Evolutionary conservation across 2,113 vertebrate genomes (phyloP).

Genomic region (Piaya cayana): DNA sequence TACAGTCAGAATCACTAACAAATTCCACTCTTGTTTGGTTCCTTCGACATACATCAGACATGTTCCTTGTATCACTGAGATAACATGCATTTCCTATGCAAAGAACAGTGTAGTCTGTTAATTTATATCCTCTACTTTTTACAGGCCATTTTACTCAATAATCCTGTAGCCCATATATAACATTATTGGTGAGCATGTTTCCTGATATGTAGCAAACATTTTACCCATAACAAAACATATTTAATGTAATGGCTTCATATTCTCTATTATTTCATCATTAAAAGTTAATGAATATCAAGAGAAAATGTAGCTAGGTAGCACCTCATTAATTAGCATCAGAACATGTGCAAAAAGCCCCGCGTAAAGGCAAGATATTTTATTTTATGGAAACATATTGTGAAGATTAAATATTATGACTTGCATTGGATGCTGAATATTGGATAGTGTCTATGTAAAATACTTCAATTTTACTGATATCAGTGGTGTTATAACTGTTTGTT

Average conservation of each 20-base stretch:
- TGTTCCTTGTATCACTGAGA: background rate
- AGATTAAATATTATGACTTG: background rate
- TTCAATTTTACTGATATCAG: background rate
- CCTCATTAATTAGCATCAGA: background rate
- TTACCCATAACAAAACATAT: background rate
- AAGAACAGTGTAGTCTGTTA: background rate
- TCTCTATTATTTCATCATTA: background rate
- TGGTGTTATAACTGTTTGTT: background rate
- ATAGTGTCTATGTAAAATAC: background rate
- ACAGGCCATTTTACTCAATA: background rate
- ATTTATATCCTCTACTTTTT: background rate
- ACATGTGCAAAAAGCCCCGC: rapidly evolving
- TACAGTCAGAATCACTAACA: background rate
- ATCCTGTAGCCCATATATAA: background rate
- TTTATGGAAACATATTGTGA: background rate
- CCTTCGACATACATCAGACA: background rate
- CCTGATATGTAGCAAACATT: too few species aligned
- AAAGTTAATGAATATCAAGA: background rate
- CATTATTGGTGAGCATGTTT: too few species aligned
- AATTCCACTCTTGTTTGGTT: background rate
- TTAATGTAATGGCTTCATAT: background rate
- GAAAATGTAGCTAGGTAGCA: background rate
- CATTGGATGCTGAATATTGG: background rate
- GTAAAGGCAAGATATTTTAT: background rate
- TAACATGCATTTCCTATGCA: background rate